Evolutionary conservation across 2,113 vertebrate species (phyloP), one percentile per base, ranked within the genome.

Genomic region (Psophia crepitans): DNA sequence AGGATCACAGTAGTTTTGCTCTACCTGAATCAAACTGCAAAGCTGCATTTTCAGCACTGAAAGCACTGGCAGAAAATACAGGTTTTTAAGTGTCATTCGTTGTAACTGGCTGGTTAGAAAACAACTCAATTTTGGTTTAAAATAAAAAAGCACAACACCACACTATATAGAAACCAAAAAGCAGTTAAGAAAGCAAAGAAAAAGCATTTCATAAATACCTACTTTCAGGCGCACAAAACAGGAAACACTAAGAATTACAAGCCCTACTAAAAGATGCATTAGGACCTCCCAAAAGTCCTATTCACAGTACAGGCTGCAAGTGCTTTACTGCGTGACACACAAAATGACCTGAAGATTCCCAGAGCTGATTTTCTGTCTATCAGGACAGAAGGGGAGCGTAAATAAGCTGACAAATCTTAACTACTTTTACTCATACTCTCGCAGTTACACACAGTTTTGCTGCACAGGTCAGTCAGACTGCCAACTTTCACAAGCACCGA

Each of bases 391-490:
- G 33, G 7, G 23, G 15, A 68, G 27, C 13, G 46, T 14, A 70
- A 77, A 74, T 27, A 28, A 79, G 3, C 58, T n/a, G 65, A 41
- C 41, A 58, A 44, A 91, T 12, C 13, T 53, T 5, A 24, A 48
- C 39, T 51, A 0, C 5, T 51, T 53, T 61, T 75, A 41, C n/a
- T 69, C 23, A 17, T 23, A 2, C 26, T 37, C 23, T 26, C 43
- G 56, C 57, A 85, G 56, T 51, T 9, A 10, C 23, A 63, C 28
- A 76, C 22, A 64, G 68, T 39, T 46, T 20, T 32, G 54, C 76
- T 69, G 37, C 26, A 17, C 0, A 0, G 24, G 22, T 41, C 71
- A 73, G 56, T 11, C 68, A 63, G 54, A 21, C 32, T 11, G 57
- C 64, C 39, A 37, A 26, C 46, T 35, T 61, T 12, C 28, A 53